Percentiles rank a stretch among this genome's conserved stretches.
Conservation (phyloP, 2,888 invertebrate species). For the Brenthis ino region DNA sequence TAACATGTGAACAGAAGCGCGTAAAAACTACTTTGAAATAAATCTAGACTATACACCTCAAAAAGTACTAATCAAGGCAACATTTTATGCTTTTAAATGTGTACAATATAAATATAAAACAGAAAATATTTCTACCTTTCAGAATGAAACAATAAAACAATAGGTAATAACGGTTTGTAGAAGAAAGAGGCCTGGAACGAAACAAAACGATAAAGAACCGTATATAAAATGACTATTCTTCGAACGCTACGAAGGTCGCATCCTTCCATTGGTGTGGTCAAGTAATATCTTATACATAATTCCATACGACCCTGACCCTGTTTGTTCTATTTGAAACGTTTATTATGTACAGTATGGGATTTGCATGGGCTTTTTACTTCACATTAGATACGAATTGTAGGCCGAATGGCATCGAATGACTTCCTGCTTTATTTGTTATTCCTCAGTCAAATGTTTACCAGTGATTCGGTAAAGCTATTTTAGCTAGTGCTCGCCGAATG, state of each 20-base stretch:
- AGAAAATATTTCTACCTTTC: conserved; percentile 11
- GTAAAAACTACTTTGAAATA: too few relatives aligned
- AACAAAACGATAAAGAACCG: conserved; percentile 13
- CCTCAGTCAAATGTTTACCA: background rate
- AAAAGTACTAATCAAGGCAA: background rate
- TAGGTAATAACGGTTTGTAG: conserved; percentile 4
- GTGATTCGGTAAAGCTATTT: too few relatives aligned
- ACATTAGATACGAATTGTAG: conserved; percentile 17
- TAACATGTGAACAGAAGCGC: too few relatives aligned
- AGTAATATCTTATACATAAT: conserved; percentile 51
- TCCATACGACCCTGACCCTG: conserved; percentile 44
- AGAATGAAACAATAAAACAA: conserved; percentile 15
- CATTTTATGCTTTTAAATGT: background rate
- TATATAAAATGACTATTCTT: conserved; percentile 14
- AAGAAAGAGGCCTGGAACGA: conserved; percentile 2
- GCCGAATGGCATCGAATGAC: conserved; percentile 7
- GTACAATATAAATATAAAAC: background rate
- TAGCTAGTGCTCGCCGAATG: too few relatives aligned
- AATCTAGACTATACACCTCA: too few relatives aligned
- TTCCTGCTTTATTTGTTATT: background rate
- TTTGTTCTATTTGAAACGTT: conserved; percentile 29
- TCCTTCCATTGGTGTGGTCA: conserved; percentile 52
- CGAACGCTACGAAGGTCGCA: conserved; percentile 40
- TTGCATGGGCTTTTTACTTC: conserved; percentile 26
- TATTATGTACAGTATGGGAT: conserved; percentile 21